A percentile compares a stretch with the other conserved stretches of the same genome.
Conservation (phyloP, 2,888 invertebrate genomes). For the Synanthedon tipuliformis region DNA sequence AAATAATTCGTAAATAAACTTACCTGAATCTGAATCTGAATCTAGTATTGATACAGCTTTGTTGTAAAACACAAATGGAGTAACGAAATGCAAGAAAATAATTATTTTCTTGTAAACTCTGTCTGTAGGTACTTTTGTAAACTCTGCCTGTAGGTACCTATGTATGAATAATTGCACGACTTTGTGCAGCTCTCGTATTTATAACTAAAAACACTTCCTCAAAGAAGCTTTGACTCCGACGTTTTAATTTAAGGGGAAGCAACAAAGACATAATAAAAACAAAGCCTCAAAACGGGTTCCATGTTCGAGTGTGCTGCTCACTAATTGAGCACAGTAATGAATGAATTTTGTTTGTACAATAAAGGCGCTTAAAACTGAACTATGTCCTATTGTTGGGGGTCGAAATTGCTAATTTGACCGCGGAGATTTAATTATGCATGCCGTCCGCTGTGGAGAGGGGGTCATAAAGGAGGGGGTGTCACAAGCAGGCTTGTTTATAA, state of each 20-base stretch:
- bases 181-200: not conserved
- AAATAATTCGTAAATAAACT: too few relatives aligned
- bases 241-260: constrained; percentile 19
- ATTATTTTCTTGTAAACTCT: too few relatives aligned
- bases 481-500: constrained; percentile 64
- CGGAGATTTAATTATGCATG: constrained; percentile 69
- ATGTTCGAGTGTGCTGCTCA: constrained; percentile 24
- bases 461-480: constrained; percentile 61
- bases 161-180: too few relatives aligned
- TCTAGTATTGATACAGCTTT: too few relatives aligned
- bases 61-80: too few relatives aligned
- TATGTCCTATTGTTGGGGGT: constrained; percentile 58
- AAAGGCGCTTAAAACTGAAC: constrained; percentile 61
- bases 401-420: constrained; percentile 68
- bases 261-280: constrained; percentile 35
- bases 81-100: too few relatives aligned
- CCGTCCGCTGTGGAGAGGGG: constrained; percentile 37
- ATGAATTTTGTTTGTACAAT: constrained; percentile 58
- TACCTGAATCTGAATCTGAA: too few relatives aligned
- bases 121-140: too few relatives aligned
- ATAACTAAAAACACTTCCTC: not conserved
- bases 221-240: constrained; percentile 3
- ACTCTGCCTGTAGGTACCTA: too few relatives aligned
- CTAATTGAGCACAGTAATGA: constrained; percentile 54
- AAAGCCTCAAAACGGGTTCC: constrained; percentile 14